Percentiles rank a stretch among this genome's conserved stretches.
Conservation (phyloP, 1,140 invertebrate genomes). For the Drosophila kurseongensis region DNA sequence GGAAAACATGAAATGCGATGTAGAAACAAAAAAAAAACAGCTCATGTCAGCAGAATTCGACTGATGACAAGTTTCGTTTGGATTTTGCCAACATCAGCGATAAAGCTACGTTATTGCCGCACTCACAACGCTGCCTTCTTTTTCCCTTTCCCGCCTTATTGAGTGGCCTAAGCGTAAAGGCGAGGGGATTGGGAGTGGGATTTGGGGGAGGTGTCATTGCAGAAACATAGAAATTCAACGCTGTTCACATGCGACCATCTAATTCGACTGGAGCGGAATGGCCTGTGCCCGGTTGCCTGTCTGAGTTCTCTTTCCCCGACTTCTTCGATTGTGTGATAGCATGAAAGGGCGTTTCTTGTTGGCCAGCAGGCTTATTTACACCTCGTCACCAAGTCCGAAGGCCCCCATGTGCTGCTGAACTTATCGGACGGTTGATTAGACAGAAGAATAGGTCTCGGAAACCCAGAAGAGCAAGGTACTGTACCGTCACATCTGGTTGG, state of each 20-base stretch:
- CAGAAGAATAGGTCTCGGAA: not conserved
- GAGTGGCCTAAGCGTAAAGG: not conserved
- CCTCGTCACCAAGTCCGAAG: conserved; percentile 9
- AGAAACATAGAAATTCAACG: conserved; percentile 73
- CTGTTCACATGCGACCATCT: conserved; percentile 35
- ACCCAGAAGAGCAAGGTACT: conserved; percentile 12
- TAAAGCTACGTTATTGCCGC: conserved; percentile 70
- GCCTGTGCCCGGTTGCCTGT: conserved; percentile 5
- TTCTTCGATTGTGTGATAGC: not conserved
- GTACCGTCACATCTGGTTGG: conserved; percentile 12
- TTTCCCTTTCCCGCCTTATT: conserved; percentile 5
- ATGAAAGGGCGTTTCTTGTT: conserved; percentile 49
- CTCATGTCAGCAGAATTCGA: conserved; percentile 72
- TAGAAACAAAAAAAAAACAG: conserved; percentile 39
- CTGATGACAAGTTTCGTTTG: conserved; percentile 80
- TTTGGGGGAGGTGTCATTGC: conserved; percentile 11
- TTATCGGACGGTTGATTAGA: conserved; percentile 23
- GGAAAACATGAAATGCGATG: conserved; percentile 81
- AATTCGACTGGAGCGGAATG: conserved; percentile 16
- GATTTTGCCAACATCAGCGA: conserved; percentile 77
- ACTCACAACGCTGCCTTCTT: conserved; percentile 3
- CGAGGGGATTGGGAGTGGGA: not conserved
- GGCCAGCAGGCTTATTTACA: conserved; percentile 15
- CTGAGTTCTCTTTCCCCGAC: not conserved
- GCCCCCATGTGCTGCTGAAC: not conserved